Base-by-base conservation (phyloP, 2,113 vertebrate genomes). In the Hyperopisus bebe region DNA sequence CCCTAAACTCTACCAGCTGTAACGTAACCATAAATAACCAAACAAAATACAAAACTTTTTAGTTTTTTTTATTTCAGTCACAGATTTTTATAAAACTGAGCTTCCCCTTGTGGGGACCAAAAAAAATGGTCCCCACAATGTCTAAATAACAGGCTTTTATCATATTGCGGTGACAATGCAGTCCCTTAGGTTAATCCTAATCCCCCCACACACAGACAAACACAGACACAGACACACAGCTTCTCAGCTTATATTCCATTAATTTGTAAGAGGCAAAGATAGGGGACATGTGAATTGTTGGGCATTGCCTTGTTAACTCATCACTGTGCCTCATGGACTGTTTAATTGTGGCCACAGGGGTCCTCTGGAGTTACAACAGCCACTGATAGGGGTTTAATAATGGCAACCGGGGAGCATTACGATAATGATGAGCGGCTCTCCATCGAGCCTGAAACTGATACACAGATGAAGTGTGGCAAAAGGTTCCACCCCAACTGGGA, bases 331-430 rank as follows among this genome's bases (percentile, higher is more conserved):
- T 87, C 46, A 74, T 24, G 44, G 80, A 85, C 53, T 24, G 2
- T 89, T 74, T 87, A 90, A 90, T 87, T 82, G 62, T 46, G 50
- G 46, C 89, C 85, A 27, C 62, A 66, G n/a, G 70, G 31, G 13
- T 44, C 86, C 17, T 80, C 31, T 87, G 66, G 21, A 44, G 24
- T 50, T 31, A 27, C 10, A 46, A 50, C 70, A 55, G 31, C 86
- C 70, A 88, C 86, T 82, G 66, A 82, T 27, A 17, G 55, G 86
- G 46, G 50, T 88, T 46, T 87, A 48, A 83, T 74, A 88, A 82
- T 82, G 66, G 66, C n/a, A 58, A 24, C 17, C 21, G 27, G 48
- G 50, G 86, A 82, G 24, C 50, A 51, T 50, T 87, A 53, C 77
- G 39, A 90, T 87, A 80, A 87, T 82, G 86, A 90, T 88, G 51